Evolutionary conservation across 2,888 invertebrate genomes (phyloP).

Genomic region (Theretra japonica): DNA sequence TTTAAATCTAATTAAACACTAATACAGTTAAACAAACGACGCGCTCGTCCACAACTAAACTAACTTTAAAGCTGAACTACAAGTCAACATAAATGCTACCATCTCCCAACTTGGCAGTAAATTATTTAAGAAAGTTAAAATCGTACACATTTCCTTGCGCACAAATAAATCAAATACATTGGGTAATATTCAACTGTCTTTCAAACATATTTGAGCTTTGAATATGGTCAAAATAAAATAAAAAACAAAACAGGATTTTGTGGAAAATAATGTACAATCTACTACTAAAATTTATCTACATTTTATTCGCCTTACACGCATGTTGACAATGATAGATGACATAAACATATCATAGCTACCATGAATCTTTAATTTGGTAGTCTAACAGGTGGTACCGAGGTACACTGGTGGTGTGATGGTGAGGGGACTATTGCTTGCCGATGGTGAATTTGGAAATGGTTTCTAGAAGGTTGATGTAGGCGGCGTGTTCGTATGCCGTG

Average conservation of each 20-base stretch:
- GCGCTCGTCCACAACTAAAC: constrained; percentile 64
- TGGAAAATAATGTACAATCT: not conserved
- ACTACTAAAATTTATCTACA: not conserved
- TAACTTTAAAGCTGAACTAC: constrained; percentile 73
- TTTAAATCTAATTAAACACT: constrained; percentile 60
- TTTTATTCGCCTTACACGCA: not conserved
- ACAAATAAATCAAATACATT: no score
- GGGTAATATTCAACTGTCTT: no score
- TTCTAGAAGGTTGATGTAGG: constrained; percentile 95
- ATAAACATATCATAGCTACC: not conserved
- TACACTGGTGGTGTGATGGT: constrained; percentile 25
- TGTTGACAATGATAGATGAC: not conserved
- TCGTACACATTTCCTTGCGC: no score
- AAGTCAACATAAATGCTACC: constrained; percentile 69
- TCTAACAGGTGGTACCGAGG: constrained; percentile 25
- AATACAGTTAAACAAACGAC: constrained; percentile 59
- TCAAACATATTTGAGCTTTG: no score
- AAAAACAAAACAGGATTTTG: not conserved
- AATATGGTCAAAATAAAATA: no score
- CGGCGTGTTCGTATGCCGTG: constrained; percentile 96
- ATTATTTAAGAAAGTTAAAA: not conserved
- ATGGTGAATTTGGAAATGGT: constrained; percentile 93
- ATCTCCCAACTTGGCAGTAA: constrained; percentile 1
- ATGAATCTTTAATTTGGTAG: not conserved
- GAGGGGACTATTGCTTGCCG: constrained; percentile 71